Conservation (phyloP, 2,113 vertebrate genomes). For the Maccullochella peelii region DNA sequence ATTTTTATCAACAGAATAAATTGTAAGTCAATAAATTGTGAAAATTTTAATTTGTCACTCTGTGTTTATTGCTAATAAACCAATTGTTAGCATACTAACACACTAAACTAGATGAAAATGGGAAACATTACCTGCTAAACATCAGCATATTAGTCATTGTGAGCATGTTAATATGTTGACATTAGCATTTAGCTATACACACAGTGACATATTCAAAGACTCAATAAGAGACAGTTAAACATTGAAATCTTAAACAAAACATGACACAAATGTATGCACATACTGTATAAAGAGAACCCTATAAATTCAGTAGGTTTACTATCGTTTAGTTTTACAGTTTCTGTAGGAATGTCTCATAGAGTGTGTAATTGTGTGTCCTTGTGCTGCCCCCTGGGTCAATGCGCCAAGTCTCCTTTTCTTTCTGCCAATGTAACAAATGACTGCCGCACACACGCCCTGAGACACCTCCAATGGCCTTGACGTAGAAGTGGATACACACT, state of each 20-base stretch:
- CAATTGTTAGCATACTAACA: neutral
- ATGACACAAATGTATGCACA: neutral
- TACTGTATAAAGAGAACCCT: neutral
- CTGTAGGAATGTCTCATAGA: neutral
- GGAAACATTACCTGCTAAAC: neutral
- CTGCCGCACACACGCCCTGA: neutral
- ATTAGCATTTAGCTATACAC: neutral
- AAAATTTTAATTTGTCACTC: neutral
- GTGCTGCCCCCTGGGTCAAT: conserved; percentile 41
- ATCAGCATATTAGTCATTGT: neutral
- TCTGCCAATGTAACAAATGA: conserved; percentile 21
- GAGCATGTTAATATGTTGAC: neutral
- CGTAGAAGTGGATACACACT: conserved; percentile 4
- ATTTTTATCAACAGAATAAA: neutral
- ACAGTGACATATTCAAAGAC: neutral
- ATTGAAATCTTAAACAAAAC: neutral
- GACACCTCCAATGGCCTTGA: conserved; percentile 27
- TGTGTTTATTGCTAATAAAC: neutral
- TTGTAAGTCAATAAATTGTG: no score
- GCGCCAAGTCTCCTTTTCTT: conserved; percentile 9
- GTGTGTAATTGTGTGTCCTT: conserved; percentile 23
- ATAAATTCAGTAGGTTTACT: neutral
- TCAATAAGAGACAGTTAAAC: neutral
- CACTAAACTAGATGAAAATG: no score
- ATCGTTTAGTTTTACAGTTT: neutral